Conservation (phyloP, 2,113 vertebrate species). For the Tychaedon coryphoeus region DNA sequence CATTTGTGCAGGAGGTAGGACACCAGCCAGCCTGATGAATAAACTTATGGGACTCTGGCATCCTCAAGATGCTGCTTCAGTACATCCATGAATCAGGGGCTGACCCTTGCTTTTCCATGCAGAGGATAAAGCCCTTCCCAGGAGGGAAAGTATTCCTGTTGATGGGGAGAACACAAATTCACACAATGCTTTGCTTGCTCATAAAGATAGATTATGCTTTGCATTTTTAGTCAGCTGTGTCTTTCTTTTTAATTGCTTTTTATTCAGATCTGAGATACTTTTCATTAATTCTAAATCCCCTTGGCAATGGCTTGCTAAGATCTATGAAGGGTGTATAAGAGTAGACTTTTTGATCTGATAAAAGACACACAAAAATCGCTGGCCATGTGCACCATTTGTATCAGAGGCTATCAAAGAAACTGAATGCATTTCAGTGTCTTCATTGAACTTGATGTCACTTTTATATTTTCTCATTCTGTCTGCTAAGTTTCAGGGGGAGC, state of each 20-base stretch:
- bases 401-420: not conserved
- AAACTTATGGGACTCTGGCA: not conserved
- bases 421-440: not conserved
- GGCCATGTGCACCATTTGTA: not conserved
- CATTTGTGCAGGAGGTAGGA: rapidly evolving
- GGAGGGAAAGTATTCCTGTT: not conserved
- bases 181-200: rapidly evolving
- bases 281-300: not conserved
- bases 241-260: not conserved
- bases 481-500: conserved; percentile 18
- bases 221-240: not conserved
- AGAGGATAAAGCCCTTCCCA: not conserved
- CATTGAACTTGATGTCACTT: not conserved
- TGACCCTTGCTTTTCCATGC: rapidly evolving
- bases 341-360: not conserved
- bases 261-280: conserved; percentile 3
- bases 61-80: not conserved
- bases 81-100: not conserved
- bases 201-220: not conserved
- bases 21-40: not conserved
- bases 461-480: not conserved
- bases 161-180: not conserved
- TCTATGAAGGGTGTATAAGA: not conserved
- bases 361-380: not conserved
- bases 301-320: not conserved